Conservation (phyloP, 1,140 invertebrate genomes). For the Plectrocnemia conspersa region DNA sequence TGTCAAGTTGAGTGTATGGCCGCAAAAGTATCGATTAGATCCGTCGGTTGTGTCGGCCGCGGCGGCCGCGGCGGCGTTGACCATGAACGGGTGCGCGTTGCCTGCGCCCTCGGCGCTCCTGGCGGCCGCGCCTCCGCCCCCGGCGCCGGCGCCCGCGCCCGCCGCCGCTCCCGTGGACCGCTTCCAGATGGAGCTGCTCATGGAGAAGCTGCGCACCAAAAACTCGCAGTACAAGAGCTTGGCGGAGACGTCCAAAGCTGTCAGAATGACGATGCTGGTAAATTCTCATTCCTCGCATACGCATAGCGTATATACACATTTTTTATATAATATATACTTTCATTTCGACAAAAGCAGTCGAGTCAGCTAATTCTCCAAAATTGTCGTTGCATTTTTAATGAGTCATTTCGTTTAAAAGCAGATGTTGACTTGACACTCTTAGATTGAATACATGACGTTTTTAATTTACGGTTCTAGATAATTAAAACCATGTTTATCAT, state of each 20-base stretch:
- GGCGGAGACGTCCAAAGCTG: conserved; percentile 76
- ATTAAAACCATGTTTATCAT: no score
- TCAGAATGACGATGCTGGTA: conserved; percentile 79
- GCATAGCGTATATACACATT: conserved; percentile 6
- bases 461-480: no score
- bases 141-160: not conserved
- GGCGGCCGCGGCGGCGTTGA: no score
- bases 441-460: not conserved
- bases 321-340: no score
- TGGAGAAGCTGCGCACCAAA: conserved; percentile 83
- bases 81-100: no score
- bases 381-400: not conserved
- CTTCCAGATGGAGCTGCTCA: conserved; percentile 74
- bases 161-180: not conserved
- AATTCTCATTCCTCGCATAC: conserved; percentile 35
- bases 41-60: no score
- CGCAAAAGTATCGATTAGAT: no score
- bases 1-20: no score
- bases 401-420: not conserved
- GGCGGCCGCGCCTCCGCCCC: no score
- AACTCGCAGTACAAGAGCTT: conserved; percentile 74
- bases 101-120: no score
- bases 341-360: not conserved
- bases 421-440: not conserved
- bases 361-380: not conserved